Base-by-base conservation (phyloP, 2,888 invertebrate genomes). In the Tinea pellionella region DNA sequence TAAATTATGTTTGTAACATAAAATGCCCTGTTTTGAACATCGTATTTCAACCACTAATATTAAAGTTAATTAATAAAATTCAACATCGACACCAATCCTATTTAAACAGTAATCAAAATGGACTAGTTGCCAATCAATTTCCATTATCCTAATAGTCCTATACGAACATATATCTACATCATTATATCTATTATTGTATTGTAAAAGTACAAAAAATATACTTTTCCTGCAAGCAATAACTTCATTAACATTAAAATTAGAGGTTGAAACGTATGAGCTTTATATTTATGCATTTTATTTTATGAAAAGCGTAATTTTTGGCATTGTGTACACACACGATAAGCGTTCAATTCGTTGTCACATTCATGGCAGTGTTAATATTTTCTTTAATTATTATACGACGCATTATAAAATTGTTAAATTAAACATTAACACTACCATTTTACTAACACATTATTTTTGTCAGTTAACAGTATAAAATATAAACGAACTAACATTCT, bases 161-260 rank as follows among this genome's bases (percentile, higher is more conserved):
- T 47, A 47, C 15, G 13, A 47, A 47, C 16, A 47, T 2, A 47
- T 47, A 13, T 47, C 47, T 47, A 47, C 47, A 37, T 24, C n/a
- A 24, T 47, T 47, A 47, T 47, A 47, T 16, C 15, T 56, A 30
- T 24, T 56, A 37, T 30, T 37, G 15, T 58, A 58, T 58, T 58
- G 15, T 32, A 32, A 58, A 18, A 32, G 58, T 58, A 58, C 30
- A 30, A 58, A 58, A 58, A 58, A 58, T 58, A 41, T 58, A 30
- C 41, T 41, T 58, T 58, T 37, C 18, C 16, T 58, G 58, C 58
- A 58, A 58, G 41, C 58, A 32, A 32, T 41, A 29, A 56, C 29
- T 19, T 30, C 12, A 18, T 56, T 56, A 41, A 58, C 37, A 11
- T 37, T 58, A 58, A 16, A 37, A 58, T 41, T 41, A 37, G 53